A percentile compares a stretch with the other conserved stretches of the same genome.
These are phyloP conservation scores for Neuroscelio doddi DNA, from an alignment of 2,888 invertebrate species.

Conservation along the genomic window DNA sequence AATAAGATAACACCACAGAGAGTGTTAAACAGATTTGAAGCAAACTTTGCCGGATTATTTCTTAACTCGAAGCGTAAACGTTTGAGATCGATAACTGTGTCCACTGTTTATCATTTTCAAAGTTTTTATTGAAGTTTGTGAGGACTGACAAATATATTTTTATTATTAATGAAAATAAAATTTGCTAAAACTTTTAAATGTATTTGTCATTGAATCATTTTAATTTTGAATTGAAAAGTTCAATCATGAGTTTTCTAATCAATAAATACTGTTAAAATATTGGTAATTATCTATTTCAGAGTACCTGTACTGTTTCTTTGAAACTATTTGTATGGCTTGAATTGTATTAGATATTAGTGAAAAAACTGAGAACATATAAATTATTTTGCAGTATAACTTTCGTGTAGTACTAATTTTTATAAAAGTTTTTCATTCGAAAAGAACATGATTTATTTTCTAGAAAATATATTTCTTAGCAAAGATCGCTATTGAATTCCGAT, in stretches of 20 bases:
- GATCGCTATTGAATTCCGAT: neutral
- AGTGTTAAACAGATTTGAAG: neutral
- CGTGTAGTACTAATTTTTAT: too few species aligned
- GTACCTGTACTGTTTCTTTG: neutral
- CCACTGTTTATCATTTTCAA: neutral
- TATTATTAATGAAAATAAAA: too few species aligned
- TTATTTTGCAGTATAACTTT: too few species aligned
- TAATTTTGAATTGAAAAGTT: neutral
- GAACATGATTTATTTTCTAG: neutral
- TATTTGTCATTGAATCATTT: too few species aligned
- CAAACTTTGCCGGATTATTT: constrained; percentile 1
- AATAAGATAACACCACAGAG: too few species aligned
- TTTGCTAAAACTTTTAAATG: too few species aligned
- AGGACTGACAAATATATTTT: too few species aligned
- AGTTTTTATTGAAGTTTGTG: neutral
- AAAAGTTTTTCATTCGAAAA: too few species aligned
- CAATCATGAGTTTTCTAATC: neutral
- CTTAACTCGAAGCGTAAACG: neutral
- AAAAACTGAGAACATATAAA: neutral
- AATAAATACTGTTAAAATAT: too few species aligned
- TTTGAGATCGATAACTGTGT: neutral
- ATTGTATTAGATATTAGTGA: too few species aligned
- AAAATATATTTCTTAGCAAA: neutral
- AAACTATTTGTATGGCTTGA: neutral
- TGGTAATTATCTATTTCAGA: too few species aligned